Percentiles rank a stretch among this genome's conserved stretches.
These are phyloP conservation scores for Sciurus carolinensis DNA, from an alignment of 2,797 vertebrate species.

Conservation along the genomic window DNA sequence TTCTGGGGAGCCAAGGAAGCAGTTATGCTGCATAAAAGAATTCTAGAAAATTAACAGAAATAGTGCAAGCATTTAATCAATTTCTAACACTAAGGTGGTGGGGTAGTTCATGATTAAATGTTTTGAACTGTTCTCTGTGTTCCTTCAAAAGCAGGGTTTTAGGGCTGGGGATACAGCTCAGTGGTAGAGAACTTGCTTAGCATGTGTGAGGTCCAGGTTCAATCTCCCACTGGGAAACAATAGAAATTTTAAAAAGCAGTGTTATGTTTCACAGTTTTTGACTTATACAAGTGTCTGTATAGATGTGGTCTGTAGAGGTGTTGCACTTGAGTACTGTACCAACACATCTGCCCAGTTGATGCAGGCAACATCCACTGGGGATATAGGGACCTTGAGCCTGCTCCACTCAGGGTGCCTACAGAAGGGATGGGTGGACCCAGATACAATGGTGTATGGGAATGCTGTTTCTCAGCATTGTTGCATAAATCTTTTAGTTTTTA, in stretches of 20 bases:
- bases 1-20: slow-evolving; percentile 13
- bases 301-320: background rate
- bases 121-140: background rate
- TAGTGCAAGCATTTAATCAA: slow-evolving; percentile 50
- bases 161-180: background rate
- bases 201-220: background rate
- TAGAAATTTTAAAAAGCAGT: background rate
- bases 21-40: background rate
- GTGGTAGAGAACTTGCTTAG: background rate
- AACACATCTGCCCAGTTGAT: background rate
- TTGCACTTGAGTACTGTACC: background rate
- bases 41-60: slow-evolving; percentile 52
- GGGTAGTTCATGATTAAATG: background rate
- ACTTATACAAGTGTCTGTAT: background rate
- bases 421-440: background rate
- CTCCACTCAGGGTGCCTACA: background rate
- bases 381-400: background rate
- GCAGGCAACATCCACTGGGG: accelerated
- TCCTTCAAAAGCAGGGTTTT: background rate
- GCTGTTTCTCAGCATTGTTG: background rate
- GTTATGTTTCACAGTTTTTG: background rate
- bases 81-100: slow-evolving; percentile 54
- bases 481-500: background rate
- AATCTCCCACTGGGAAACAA: background rate
- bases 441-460: background rate